These are phyloP conservation scores for Celastrina argiolus DNA, from an alignment of 2,888 invertebrate species.

Conservation along the genomic window DNA sequence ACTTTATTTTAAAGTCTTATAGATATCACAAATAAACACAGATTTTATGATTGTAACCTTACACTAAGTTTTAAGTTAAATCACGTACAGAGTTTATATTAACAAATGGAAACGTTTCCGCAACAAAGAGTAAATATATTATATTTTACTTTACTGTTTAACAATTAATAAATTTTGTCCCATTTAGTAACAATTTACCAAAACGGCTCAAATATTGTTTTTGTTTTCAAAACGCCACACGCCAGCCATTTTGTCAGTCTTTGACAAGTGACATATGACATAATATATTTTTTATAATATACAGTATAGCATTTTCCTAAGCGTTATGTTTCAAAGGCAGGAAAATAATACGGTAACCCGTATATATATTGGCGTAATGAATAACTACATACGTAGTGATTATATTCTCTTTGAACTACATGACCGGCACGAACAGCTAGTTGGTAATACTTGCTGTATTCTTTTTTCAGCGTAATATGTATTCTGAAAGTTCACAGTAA, in stretches of 20 bases:
- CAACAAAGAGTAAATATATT: not conserved
- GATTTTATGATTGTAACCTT: not conserved
- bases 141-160: not conserved
- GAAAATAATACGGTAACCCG: too few species aligned
- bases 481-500: too few species aligned
- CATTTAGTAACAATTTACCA: not conserved
- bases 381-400: too few species aligned
- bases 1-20: not conserved
- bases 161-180: not conserved
- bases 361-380: too few species aligned
- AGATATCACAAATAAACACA: not conserved
- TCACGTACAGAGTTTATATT: not conserved
- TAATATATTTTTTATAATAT: not conserved
- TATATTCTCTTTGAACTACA: too few species aligned
- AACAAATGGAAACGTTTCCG: not conserved
- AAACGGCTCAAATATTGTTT: constrained; percentile 1
- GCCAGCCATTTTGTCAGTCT: constrained; percentile 9
- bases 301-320: not conserved
- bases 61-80: not conserved
- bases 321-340: not conserved
- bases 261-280: not conserved
- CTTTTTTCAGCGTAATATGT: too few species aligned
- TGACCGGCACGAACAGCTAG: too few species aligned
- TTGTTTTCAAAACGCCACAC: constrained; percentile 11
- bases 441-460: too few species aligned